These are phyloP conservation scores for Laterallus jamaicensis DNA, from an alignment of 2,113 vertebrate genomes.

Conservation along the genomic window DNA sequence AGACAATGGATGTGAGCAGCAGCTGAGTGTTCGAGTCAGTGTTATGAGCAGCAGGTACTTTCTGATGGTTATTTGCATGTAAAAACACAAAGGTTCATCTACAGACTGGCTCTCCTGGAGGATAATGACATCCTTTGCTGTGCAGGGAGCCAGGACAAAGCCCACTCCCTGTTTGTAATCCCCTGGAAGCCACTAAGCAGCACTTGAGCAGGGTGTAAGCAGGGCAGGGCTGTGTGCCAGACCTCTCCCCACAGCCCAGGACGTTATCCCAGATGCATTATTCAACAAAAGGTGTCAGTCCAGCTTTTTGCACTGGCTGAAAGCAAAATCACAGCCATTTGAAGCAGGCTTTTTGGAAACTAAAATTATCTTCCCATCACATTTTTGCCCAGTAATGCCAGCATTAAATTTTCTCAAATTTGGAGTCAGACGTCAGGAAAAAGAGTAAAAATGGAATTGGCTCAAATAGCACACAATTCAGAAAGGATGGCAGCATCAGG, in stretches of 20 bases:
- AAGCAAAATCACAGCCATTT: constrained; percentile 33
- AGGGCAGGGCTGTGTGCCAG: background rate
- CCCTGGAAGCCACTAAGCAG: background rate
- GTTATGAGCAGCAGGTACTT: background rate
- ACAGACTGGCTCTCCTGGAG: background rate
- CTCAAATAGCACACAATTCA: background rate
- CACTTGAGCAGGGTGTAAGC: background rate
- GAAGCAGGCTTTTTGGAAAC: background rate
- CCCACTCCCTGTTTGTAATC: background rate
- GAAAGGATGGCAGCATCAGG: background rate
- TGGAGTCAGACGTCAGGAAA: background rate
- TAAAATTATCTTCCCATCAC: constrained; percentile 11
- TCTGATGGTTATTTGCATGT: background rate
- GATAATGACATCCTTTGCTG: background rate
- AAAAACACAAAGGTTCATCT: background rate
- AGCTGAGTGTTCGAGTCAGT: background rate
- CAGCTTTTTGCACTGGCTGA: background rate
- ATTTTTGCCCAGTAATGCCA: background rate
- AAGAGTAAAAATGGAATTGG: background rate
- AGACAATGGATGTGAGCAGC: background rate
- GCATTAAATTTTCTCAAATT: background rate
- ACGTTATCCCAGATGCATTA: background rate
- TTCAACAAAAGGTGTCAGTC: constrained; percentile 21
- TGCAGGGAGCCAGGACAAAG: background rate
- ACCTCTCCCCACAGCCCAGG: background rate